phyloP scores from a whole-genome alignment of 2,888 invertebrate species.

The Ctena decussata region DNA sequence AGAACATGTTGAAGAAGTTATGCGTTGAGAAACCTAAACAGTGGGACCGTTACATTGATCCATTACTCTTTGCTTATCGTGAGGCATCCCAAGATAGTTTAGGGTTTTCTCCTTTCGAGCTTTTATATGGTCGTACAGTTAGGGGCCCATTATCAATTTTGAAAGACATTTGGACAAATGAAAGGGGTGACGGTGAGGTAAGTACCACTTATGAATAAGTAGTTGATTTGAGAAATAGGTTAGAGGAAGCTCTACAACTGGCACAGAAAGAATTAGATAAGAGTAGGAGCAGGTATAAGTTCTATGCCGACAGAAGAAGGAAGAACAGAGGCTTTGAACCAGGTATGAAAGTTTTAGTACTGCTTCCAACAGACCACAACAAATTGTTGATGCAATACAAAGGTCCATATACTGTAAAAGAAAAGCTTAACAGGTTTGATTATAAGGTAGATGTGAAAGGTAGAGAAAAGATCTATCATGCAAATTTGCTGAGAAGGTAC shows the following conservation, averaged over 20 bases:
- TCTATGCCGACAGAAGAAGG: conserved; percentile 14
- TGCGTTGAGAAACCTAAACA: background rate
- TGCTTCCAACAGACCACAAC: conserved; percentile 64
- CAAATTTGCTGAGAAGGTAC: too few species aligned
- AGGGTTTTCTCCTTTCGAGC: too few species aligned
- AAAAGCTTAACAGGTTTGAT: background rate
- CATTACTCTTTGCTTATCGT: too few species aligned
- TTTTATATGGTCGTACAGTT: background rate
- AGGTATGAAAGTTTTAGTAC: conserved; percentile 50
- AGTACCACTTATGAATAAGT: too few species aligned
- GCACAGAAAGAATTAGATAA: background rate
- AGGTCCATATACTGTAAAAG: background rate
- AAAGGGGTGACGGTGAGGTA: too few species aligned
- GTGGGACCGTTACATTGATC: background rate
- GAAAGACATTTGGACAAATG: too few species aligned
- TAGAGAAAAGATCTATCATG: background rate
- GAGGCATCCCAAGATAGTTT: too few species aligned
- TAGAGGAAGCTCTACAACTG: background rate
- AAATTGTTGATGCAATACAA: background rate
- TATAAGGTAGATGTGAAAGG: background rate
- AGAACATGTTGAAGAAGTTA: background rate
- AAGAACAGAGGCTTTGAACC: conserved; percentile 12
- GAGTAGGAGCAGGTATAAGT: background rate
- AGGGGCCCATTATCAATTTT: background rate
- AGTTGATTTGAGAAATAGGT: too few species aligned